Conservation (phyloP, 2,113 vertebrate genomes). For the Elachura formosa region DNA sequence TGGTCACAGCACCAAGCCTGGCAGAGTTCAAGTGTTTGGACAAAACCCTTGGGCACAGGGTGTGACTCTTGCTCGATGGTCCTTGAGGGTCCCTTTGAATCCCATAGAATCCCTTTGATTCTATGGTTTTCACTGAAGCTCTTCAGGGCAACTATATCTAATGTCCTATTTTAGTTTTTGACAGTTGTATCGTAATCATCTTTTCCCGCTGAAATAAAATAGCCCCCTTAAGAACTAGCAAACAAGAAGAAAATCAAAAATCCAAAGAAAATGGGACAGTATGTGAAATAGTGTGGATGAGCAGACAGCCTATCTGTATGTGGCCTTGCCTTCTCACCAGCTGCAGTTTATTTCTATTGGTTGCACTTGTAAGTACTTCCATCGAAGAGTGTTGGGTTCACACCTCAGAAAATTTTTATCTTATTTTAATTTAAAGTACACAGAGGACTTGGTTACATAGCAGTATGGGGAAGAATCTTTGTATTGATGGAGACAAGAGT, state of each 20-base stretch:
- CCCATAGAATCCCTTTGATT: neutral
- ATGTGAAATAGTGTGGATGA: neutral
- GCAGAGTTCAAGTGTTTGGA: neutral
- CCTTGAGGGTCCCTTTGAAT: neutral
- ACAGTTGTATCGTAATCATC: neutral
- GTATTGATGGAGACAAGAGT: neutral
- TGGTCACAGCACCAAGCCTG: neutral
- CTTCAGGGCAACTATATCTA: neutral
- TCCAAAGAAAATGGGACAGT: neutral
- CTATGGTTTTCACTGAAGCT: neutral
- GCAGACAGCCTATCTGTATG: neutral
- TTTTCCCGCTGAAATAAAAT: neutral
- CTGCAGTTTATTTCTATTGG: neutral
- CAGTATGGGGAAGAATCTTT: neutral
- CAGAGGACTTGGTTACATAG: neutral
- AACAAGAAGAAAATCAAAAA: neutral
- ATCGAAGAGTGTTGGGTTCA: neutral
- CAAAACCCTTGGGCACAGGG: neutral
- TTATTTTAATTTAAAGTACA: neutral
- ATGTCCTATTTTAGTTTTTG: neutral
- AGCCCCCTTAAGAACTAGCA: neutral
- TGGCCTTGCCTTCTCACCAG: neutral
- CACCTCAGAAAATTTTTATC: neutral
- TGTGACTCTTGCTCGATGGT: fast-evolving
- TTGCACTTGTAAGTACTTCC: neutral